Evolutionary conservation across 2,113 vertebrate genomes (phyloP), one percentile per base, ranked within the genome.

Genomic region (Gymnocephalus cernua): DNA sequence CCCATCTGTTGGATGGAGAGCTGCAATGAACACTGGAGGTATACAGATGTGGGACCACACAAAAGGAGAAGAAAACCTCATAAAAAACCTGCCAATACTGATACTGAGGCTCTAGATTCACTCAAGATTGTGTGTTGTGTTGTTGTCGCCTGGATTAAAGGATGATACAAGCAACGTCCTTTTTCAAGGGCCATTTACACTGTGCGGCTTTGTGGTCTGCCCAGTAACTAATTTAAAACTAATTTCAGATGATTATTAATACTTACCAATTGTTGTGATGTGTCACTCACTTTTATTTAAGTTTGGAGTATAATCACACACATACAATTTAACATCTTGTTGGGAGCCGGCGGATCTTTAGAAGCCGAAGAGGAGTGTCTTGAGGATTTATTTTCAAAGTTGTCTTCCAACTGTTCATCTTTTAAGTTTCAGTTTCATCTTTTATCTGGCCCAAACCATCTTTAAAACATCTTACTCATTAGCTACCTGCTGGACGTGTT

Each of bases 171-270:
- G 72, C 51, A 45, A 59, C 11, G 32, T 51, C 58, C 27, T 12
- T 64, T 76, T 86, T 82, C 27, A 79, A 18, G 86, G 80, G 66
- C 83, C 79, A 82, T 47, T 73, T 47, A 48, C 35, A 57, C 10
- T 41, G 53, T 50, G 38, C 65, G n/a, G 72, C 64, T 74, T 74
- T 80, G 67, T 21, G 50, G 51, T 77, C 48, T 62, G 23, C 38
- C 54, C 16, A 47, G n/a, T n/a, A n/a, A n/a, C n/a, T n/a, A n/a
- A n/a, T n/a, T n/a, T n/a, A n/a, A n/a, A n/a, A n/a, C n/a, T n/a
- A n/a, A n/a, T n/a, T n/a, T n/a, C n/a, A n/a, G n/a, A n/a, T n/a
- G 29, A 58, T 80, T 35, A 84, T 82, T 87, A 21, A 83, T 72
- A 72, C 68, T 44, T 87, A 51, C 41, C 77, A 69, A 38, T 59